Percentiles rank a stretch among this genome's conserved stretches.
Conservation (phyloP, 92 coral and sea anemone genomes). For the Actinernus sp. region DNA sequence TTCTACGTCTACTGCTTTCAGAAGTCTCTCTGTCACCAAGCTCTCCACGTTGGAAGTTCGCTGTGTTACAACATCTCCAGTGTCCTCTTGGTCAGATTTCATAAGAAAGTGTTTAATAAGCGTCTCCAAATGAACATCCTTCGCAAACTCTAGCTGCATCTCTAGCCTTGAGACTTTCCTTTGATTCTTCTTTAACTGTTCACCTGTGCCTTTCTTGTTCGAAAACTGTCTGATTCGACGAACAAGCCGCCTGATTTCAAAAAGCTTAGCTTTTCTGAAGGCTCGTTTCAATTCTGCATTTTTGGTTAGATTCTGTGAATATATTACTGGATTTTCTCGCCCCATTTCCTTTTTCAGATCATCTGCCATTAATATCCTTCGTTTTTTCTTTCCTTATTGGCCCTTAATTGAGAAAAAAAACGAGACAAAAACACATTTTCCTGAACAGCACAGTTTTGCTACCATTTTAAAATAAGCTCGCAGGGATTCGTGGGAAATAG, state of each 20-base stretch:
- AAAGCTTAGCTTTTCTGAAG: constrained; percentile 78
- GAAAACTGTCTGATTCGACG: constrained; percentile 72
- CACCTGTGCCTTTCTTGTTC: constrained; percentile 76
- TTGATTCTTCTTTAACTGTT: constrained; percentile 78
- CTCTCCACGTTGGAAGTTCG: constrained; percentile 8
- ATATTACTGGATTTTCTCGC: no score
- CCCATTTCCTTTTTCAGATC: not conserved
- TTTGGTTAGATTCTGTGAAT: no score
- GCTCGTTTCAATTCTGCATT: constrained; percentile 49
- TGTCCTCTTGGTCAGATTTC: not conserved
- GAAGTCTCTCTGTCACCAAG: constrained; percentile 19
- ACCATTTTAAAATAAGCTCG: no score
- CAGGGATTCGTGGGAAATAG: no score
- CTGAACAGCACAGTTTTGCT: no score
- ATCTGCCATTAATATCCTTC: not conserved
- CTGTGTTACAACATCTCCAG: not conserved
- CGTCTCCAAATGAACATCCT: constrained; percentile 52
- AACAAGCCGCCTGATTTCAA: constrained; percentile 75
- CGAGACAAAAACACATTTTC: no score
- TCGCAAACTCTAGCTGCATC: constrained; percentile 71
- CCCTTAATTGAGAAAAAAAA: no score
- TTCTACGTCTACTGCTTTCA: constrained; percentile 9
- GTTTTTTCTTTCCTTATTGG: no score
- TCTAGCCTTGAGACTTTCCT: constrained; percentile 67
- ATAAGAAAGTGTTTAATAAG: not conserved